These are phyloP conservation scores for Axea sp. DNA, from an alignment of 2,888 invertebrate species.

Conservation along the genomic window DNA sequence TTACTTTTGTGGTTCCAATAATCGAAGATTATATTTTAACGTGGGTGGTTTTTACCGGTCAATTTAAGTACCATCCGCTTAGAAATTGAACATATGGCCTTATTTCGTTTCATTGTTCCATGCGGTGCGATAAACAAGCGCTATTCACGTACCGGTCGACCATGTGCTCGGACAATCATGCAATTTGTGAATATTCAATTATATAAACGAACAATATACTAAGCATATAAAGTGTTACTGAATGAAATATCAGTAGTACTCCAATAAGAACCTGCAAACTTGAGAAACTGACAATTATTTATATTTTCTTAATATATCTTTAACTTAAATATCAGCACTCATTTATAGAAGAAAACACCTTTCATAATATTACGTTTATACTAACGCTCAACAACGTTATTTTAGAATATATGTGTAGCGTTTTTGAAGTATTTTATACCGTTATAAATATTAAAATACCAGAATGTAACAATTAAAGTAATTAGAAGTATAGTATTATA, in stretches of 20 bases:
- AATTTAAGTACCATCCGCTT: slow-evolving; percentile 60
- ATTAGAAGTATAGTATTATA: no score
- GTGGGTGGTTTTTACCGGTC: slow-evolving; percentile 54
- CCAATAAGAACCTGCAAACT: no score
- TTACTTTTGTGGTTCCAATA: slow-evolving; percentile 17
- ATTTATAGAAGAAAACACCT: no score
- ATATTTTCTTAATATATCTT: no score
- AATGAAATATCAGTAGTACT: slow-evolving; percentile 40
- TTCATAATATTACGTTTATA: no score
- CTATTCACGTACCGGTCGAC: slow-evolving; percentile 70
- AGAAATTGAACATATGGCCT: slow-evolving; percentile 64
- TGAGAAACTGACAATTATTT: no score
- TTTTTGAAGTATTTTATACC: no score
- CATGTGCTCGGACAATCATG: slow-evolving; percentile 76
- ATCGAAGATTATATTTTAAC: slow-evolving; percentile 40
- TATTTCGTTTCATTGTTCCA: slow-evolving; percentile 65
- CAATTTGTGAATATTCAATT: slow-evolving; percentile 79
- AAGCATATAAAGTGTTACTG: slow-evolving; percentile 42
- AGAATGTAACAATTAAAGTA: no score
- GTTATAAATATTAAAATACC: no score
- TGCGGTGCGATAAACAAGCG: slow-evolving; percentile 67
- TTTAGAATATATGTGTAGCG: no score
- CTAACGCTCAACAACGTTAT: no score
- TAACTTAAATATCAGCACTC: no score
- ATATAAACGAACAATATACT: slow-evolving; percentile 75